Conservation (phyloP, 2,113 vertebrate species). For the Cisticola juncidis region DNA sequence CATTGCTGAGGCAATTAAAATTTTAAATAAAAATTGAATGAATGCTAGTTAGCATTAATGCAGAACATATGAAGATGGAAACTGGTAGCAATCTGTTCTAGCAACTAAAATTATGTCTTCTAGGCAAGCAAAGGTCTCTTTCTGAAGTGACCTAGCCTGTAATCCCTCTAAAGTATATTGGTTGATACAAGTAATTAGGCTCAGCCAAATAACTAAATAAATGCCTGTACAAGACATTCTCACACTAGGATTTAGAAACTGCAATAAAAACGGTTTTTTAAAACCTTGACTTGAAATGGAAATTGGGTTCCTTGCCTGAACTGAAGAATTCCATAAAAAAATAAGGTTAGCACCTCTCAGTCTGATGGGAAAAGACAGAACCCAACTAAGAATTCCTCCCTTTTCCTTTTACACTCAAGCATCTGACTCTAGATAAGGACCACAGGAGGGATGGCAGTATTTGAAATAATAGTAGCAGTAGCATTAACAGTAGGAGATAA, state of each 20-base stretch:
- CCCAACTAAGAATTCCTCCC: not conserved
- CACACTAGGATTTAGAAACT: not conserved
- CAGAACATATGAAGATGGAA: not conserved
- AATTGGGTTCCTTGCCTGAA: not conserved
- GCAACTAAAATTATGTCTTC: not conserved
- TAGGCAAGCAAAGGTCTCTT: not conserved
- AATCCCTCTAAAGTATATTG: not conserved
- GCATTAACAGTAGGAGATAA: not conserved
- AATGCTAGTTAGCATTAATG: not conserved
- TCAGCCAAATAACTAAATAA: not conserved
- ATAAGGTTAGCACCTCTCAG: accelerated
- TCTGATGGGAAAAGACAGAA: not conserved
- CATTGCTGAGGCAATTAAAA: not conserved
- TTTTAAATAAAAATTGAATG: not conserved
- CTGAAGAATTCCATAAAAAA: not conserved
- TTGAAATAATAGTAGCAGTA: not conserved
- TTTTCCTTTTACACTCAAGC: not conserved
- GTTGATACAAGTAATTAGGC: not conserved
- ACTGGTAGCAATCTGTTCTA: not conserved
- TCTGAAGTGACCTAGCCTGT: not conserved
- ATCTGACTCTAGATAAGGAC: not conserved
- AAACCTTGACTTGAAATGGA: not conserved
- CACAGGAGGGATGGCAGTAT: not conserved
- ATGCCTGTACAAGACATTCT: not conserved
- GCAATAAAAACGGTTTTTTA: not conserved